Evolutionary conservation across 2,113 vertebrate genomes (phyloP), one percentile per base, ranked within the genome.

Genomic region (Paedocypris sp.): DNA sequence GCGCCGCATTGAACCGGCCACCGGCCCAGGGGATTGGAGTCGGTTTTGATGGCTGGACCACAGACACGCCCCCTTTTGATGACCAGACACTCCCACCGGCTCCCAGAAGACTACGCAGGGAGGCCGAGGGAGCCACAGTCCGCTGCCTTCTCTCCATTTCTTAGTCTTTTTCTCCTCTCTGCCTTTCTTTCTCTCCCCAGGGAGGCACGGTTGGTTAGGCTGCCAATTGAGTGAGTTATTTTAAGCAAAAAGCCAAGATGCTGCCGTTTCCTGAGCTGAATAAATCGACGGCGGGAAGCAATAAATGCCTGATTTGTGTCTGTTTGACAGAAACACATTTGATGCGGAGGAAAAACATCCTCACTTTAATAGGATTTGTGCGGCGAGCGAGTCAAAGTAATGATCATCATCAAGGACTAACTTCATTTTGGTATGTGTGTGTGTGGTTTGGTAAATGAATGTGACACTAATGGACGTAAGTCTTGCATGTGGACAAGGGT

Each of bases 11-110:
- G 46, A 49, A 50, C 31, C 31, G 33, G 26, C 36, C 35, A 61
- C 31, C 6, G 11, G 23, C 46, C 46, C 25, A 39, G 35, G 59
- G 59, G 47, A 26, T 32, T 26, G 46, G 45, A 38, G 15, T 26
- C n/a, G 25, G 29, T 61, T 50, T 50, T 50, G 33, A 50, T 61
- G 46, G 16, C 16, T 28, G 25, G 12, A 28, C 50, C n/a, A n/a
- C 46, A 50, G 25, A 18, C 47, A 48, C 59, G 5, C 59, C 59
- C 33, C 16, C 39, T 61, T 50, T 41, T 50, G 59, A 50, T 61
- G 46, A 48, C 31, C 59, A 41, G 46, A 50, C 33, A 38, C 46
- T 41, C 33, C 59, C 59, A 16, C 16, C 15, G 18, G 16, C 28
- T 50, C 59, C 59, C 58, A 49, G 45, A 49, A 28, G 58, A 33